Base-by-base conservation (phyloP, 2,888 invertebrate species). In the Leucozona laternaria region DNA sequence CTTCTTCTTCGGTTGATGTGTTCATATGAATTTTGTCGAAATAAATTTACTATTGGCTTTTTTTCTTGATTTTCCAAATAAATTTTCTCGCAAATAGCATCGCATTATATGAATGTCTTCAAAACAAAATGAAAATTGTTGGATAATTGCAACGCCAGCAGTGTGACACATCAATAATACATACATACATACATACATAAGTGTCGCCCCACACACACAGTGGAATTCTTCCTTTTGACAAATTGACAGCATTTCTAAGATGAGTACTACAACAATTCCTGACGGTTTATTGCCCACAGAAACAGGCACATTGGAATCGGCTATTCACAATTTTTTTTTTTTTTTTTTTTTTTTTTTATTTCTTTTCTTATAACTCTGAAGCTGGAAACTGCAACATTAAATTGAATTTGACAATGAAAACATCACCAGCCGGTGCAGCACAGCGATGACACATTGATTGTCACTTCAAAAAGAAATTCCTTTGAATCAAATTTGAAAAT, bases 341-440 rank as follows among this genome's bases (percentile, higher is more conserved):
- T 8, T 20, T 11, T 48, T 10, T 15, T 53, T 25, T 43, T 43
- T 34, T 37, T 10, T 11, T 48, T 10, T 15, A 25, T 25, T 43
- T 43, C 22, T 37, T 10, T 22, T 37, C 22, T 25, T 15, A 37
- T 10, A 68, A 68, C 20, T 48, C 15, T 53, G 48, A 66, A 31
- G 64, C 28, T 66, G 48, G 31, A 62, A 48, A 37, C 31, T 50
- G 48, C 55, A 70, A 60, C 78, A 66, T 72, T n/a, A 58, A 66
- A 82, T 82, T 79, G 75, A 79, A 79, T 70, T 75, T 79, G 83
- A 79, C 75, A 84, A 79, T 84, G 75, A 58, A 79, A 79, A 75
- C 79, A 34, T 84, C 83, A 79, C 40, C 45, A 34, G 43, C 73
- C 0, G n/a, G n/a, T 48, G 11, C 20, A 20, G 4, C 17, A n/a